Base-by-base conservation (phyloP, 2,888 invertebrate species). In the Amitus sp. region DNA sequence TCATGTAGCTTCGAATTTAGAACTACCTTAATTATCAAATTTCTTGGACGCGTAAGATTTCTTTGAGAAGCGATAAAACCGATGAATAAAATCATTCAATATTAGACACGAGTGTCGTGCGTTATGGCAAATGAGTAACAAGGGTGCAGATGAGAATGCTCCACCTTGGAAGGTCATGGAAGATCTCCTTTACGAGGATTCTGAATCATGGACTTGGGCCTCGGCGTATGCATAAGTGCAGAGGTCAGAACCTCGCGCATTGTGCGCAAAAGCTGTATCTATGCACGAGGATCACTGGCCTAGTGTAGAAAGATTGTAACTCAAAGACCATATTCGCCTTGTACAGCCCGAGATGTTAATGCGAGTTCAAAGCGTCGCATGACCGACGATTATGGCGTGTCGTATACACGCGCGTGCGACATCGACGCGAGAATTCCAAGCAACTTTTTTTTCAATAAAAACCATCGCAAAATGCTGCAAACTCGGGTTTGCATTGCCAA, bases 51-150 rank as follows among this genome's bases (percentile, higher is more conserved):
- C n/a, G n/a, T n/a, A n/a, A n/a, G n/a, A n/a, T n/a, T n/a, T n/a
- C n/a, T n/a, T n/a, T n/a, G n/a, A n/a, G n/a, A n/a, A n/a, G n/a
- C n/a, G n/a, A n/a, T n/a, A n/a, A n/a, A n/a, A n/a, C n/a, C 30
- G 15, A 37, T 12, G 37, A 37, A 37, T 15, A 12, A 63, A 59
- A 63, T 59, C 55, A 40, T 56, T 34, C 49, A 56, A 59, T 59
- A 63, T 59, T 59, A n/a, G n/a, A n/a, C 59, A 63, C 56, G 63
- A 63, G 12, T 46, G 52, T 55, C 59, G 63, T 62, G 57, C 48
- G 54, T 47, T 55, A 63, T 59, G 63, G 59, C 63, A 59, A 63
- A 63, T 56, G 59, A 59, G 63, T 40, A 59, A 63, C 59, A 63
- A 63, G 55, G 55, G 53, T 51, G 55, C 47, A 47, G 62, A 53